Evolutionary conservation across 2,888 invertebrate species (phyloP).

Genomic region (Aspidiotus rigidus): DNA sequence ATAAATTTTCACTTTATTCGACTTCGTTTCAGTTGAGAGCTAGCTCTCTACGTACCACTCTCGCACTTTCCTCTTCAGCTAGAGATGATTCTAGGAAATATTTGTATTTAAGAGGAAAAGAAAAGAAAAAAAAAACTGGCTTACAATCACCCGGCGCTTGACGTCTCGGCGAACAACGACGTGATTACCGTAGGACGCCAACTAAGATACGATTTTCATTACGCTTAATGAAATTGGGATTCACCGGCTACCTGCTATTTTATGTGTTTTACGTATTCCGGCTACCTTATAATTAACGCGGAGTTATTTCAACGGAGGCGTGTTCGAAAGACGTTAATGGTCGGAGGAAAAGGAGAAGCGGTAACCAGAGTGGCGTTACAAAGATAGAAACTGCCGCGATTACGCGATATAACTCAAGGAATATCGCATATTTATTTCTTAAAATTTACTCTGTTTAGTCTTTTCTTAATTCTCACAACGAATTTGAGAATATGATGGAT

Average conservation of each 20-base stretch:
- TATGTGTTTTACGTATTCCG: conserved; percentile 24
- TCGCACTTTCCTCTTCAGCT: too few relatives aligned
- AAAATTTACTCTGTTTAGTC: neutral
- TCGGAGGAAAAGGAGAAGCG: conserved; percentile 11
- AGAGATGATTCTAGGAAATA: too few relatives aligned
- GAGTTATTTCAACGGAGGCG: conserved; percentile 25
- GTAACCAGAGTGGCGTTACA: conserved; percentile 11
- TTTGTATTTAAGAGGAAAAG: too few relatives aligned
- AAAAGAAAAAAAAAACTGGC: too few relatives aligned
- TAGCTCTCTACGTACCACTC: too few relatives aligned
- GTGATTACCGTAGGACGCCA: neutral
- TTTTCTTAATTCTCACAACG: too few relatives aligned
- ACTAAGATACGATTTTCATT: neutral
- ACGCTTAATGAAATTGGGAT: conserved; percentile 21
- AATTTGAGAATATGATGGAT: too few relatives aligned
- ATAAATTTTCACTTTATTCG: too few relatives aligned
- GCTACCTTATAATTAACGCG: conserved; percentile 24
- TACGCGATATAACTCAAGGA: conserved; percentile 7
- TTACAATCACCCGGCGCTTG: too few relatives aligned
- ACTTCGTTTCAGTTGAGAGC: too few relatives aligned
- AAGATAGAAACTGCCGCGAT: conserved; percentile 28
- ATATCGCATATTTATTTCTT: conserved; percentile 17
- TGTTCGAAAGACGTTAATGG: conserved; percentile 26
- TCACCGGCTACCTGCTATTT: conserved; percentile 26
- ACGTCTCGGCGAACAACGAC: neutral